Evolutionary conservation across 2,888 invertebrate genomes (phyloP).

Genomic region (Parapristionchus giblindavisi): DNA sequence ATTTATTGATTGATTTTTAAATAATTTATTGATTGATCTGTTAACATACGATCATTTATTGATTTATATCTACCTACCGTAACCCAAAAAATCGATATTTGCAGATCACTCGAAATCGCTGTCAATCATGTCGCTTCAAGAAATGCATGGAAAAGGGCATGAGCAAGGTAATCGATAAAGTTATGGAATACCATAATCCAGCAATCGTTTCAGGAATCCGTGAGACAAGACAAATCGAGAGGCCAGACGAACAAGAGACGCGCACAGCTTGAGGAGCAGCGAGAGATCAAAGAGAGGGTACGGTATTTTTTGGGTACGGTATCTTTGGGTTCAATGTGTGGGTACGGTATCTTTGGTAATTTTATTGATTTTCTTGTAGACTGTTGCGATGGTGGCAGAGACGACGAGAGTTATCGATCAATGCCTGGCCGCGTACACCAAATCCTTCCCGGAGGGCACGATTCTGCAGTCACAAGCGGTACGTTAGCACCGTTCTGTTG

Average conservation of each 20-base stretch:
- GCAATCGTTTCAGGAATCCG: neutral
- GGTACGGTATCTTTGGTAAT: too few relatives aligned
- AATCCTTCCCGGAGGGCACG: slow-evolving; percentile 27
- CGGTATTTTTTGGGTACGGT: too few relatives aligned
- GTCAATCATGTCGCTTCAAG: slow-evolving; percentile 96
- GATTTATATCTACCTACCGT: neutral
- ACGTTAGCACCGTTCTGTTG: neutral
- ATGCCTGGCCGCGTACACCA: neutral
- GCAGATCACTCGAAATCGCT: slow-evolving; percentile 70
- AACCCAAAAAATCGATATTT: neutral
- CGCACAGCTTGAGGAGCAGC: slow-evolving; percentile 13
- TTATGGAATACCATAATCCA: neutral
- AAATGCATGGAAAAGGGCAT: slow-evolving; percentile 98
- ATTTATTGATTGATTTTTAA: neutral
- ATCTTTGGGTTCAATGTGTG: neutral
- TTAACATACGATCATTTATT: neutral
- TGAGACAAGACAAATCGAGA: neutral
- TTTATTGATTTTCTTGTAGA: slow-evolving; percentile 7
- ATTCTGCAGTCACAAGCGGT: slow-evolving; percentile 6
- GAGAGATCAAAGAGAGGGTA: slow-evolving; percentile 18
- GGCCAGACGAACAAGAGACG: slow-evolving; percentile 1
- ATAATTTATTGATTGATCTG: neutral
- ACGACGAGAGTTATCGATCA: neutral
- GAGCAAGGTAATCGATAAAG: slow-evolving; percentile 77
- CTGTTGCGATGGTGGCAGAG: neutral